phyloP scores from a whole-genome alignment of 1,140 invertebrate genomes.

The Drosophila trapezifrons region DNA sequence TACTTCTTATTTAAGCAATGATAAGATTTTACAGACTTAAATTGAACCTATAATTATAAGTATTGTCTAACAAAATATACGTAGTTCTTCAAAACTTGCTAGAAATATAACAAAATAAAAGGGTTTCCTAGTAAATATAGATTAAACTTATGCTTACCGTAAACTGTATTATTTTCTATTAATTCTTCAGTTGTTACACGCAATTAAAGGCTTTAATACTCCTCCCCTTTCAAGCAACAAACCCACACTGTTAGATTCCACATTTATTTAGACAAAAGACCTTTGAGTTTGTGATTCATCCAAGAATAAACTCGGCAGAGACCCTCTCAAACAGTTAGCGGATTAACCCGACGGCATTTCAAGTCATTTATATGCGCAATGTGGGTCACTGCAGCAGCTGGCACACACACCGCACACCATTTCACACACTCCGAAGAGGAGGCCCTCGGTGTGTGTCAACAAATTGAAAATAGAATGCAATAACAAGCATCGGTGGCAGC shows the following conservation, averaged over 20 bases:
- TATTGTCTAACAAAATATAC: too few species aligned
- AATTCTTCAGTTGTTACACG: background rate
- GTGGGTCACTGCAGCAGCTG: conserved; percentile 63
- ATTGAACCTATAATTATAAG: too few species aligned
- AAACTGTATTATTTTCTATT: too few species aligned
- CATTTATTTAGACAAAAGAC: conserved; percentile 6
- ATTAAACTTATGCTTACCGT: too few species aligned
- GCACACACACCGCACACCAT: conserved; percentile 18
- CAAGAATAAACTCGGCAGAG: conserved; percentile 36
- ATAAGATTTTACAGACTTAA: too few species aligned
- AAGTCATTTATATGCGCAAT: conserved; percentile 50
- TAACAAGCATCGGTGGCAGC: conserved; percentile 40
- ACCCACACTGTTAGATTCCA: background rate
- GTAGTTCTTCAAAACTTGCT: too few species aligned
- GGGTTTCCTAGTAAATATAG: too few species aligned
- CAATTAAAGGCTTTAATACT: background rate
- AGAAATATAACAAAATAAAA: too few species aligned
- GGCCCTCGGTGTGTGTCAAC: conserved; percentile 52
- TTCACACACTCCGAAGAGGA: conserved; percentile 19
- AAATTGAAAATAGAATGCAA: conserved; percentile 69
- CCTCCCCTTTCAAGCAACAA: background rate
- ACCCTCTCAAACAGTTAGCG: conserved; percentile 49
- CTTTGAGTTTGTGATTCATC: background rate
- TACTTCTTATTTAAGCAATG: too few species aligned
- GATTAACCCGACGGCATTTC: conserved; percentile 52